These are phyloP conservation scores for Pegea sp. DNA, from an alignment of 23 tunicate genomes.

Conservation along the genomic window DNA sequence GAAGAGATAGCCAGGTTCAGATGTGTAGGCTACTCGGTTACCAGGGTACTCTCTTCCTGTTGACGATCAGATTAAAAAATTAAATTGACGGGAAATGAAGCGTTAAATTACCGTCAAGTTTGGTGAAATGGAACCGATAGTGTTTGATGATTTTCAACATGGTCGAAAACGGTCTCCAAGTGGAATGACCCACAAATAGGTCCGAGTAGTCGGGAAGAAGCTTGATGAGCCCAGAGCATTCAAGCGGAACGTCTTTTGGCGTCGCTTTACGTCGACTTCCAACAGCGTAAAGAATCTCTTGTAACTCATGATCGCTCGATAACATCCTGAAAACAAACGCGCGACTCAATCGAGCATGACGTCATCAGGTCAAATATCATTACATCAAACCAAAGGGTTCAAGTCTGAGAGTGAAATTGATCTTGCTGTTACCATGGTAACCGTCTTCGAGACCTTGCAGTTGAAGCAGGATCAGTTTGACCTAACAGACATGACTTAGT, in stretches of 20 bases:
- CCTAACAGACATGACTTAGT: neutral
- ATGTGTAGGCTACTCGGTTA: constrained; percentile 14
- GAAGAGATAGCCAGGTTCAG: constrained; percentile 14
- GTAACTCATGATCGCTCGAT: too few species aligned
- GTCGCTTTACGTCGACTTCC: too few species aligned
- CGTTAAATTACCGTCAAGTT: too few species aligned
- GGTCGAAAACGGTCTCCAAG: constrained; percentile 10
- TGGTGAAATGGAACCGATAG: too few species aligned
- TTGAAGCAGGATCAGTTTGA: constrained; percentile 11
- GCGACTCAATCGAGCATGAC: neutral
- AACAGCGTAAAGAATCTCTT: too few species aligned
- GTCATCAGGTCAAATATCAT: constrained; percentile 1
- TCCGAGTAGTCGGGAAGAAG: constrained; percentile 11
- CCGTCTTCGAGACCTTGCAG: constrained; percentile 40
- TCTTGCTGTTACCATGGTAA: constrained; percentile 1
- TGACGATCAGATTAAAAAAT: too few species aligned
- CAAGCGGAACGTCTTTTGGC: too few species aligned
- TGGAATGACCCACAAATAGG: constrained; percentile 16
- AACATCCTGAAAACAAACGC: constrained; percentile 13
- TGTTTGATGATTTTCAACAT: constrained; percentile 32
- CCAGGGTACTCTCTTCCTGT: too few species aligned
- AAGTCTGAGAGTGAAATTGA: constrained; percentile 14
- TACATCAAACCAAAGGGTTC: constrained; percentile 31
- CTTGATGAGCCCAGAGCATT: constrained; percentile 32
- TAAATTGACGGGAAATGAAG: too few species aligned